Conservation (phyloP, 1,140 invertebrate genomes). For the Drosophila orosa region DNA sequence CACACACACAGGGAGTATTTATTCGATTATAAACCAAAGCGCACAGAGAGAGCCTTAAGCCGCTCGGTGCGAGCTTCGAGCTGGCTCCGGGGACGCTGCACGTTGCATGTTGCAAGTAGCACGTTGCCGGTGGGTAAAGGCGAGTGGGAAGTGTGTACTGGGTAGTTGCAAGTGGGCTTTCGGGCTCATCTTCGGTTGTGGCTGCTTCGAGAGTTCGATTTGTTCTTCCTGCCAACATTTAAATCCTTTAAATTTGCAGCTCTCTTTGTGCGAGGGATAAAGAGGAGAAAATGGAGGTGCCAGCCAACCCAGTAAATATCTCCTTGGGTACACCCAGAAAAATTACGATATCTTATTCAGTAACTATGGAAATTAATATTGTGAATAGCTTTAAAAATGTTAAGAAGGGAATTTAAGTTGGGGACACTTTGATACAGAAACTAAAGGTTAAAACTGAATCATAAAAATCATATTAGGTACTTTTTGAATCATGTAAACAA, state of each 20-base stretch:
- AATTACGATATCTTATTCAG: not conserved
- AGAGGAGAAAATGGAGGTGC: conserved; percentile 31
- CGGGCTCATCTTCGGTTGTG: conserved; percentile 18
- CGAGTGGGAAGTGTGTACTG: conserved; percentile 27
- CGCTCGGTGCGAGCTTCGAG: conserved; percentile 70
- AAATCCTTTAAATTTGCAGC: conserved; percentile 80
- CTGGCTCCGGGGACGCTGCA: conserved; percentile 65
- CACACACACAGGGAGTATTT: conserved; percentile 48
- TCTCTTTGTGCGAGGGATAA: conserved; percentile 44
- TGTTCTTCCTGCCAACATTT: conserved; percentile 65
- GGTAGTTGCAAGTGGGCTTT: conserved; percentile 24
- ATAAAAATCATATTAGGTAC: no score
- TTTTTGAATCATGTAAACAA: not conserved
- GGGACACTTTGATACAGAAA: no score
- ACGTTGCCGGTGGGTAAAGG: conserved; percentile 48
- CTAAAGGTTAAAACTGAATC: no score
- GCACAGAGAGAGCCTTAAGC: conserved; percentile 72
- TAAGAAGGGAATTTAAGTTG: no score
- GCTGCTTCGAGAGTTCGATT: conserved; percentile 54
- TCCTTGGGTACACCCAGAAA: not conserved
- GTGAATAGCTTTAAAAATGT: not conserved
- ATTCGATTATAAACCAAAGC: conserved; percentile 67
- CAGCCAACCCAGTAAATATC: conserved; percentile 28
- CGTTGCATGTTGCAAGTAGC: conserved; percentile 41
- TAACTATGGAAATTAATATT: no score